phyloP scores from a whole-genome alignment of 2,888 invertebrate species.

The Lymantria dispar region DNA sequence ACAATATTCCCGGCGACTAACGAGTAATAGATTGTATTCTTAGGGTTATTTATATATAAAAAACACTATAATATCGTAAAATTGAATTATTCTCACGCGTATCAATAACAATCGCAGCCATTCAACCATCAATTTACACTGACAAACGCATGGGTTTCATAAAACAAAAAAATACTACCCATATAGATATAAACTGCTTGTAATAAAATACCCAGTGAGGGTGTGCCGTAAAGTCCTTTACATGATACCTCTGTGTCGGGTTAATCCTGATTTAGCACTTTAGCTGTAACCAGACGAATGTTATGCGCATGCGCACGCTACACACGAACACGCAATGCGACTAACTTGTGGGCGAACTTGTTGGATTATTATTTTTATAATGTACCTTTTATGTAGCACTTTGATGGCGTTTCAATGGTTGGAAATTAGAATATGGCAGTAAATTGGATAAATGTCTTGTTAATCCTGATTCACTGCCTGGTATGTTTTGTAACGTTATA shows the following conservation, averaged over 20 bases:
- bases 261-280: conserved; percentile 79
- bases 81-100: background rate
- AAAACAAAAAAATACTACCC: conserved; percentile 21
- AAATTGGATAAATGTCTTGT: conserved; percentile 8
- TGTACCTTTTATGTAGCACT: conserved; percentile 9
- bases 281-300: conserved; percentile 51
- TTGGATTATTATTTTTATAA: conserved; percentile 11
- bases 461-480: conserved; percentile 17
- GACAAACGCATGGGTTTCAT: conserved; percentile 26
- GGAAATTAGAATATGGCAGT: conserved; percentile 11
- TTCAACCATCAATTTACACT: conserved; percentile 13
- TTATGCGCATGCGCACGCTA: conserved; percentile 29
- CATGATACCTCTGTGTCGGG: conserved; percentile 64
- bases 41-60: too few relatives aligned
- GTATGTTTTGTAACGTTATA: conserved; percentile 9
- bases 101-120: conserved; percentile 2
- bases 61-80: too few relatives aligned
- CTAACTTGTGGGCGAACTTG: conserved; percentile 20
- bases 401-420: conserved; percentile 19
- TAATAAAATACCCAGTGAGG: conserved; percentile 63
- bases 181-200: conserved; percentile 53
- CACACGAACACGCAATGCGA: conserved; percentile 34
- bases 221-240: conserved; percentile 64
- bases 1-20: too few relatives aligned
- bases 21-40: too few relatives aligned